These are phyloP conservation scores for Lamellibrachia luymesi DNA, from an alignment of 1,140 invertebrate species.

Conservation along the genomic window DNA sequence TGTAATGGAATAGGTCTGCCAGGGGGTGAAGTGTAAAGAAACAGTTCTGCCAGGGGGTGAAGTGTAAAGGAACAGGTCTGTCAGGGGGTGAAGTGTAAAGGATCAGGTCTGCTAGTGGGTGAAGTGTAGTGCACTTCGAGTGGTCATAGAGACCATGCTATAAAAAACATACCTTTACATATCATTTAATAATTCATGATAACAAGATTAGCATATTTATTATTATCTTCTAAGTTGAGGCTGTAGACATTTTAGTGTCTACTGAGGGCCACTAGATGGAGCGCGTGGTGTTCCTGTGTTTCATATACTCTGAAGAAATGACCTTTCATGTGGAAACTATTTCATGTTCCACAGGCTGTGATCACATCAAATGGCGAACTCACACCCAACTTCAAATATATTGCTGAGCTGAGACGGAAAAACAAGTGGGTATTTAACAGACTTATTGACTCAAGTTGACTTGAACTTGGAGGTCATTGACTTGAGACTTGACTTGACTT, in stretches of 20 bases:
- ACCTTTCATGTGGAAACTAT: conserved; percentile 2
- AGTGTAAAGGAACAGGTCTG: background rate
- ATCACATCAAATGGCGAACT: conserved; percentile 93
- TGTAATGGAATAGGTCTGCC: too few species aligned
- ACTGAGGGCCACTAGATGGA: background rate
- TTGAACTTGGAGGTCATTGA: too few species aligned
- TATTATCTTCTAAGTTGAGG: background rate
- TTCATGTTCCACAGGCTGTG: conserved; percentile 69
- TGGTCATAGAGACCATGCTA: background rate
- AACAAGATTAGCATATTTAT: too few species aligned
- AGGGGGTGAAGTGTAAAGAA: background rate
- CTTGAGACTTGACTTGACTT: too few species aligned
- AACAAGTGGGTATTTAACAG: conserved; percentile 49
- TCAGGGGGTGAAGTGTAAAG: background rate
- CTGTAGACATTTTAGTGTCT: background rate
- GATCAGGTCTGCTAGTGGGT: background rate
- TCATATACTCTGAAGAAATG: conserved; percentile 18
- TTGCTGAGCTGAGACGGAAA: conserved; percentile 76
- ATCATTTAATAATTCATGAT: too few species aligned
- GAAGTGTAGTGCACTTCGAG: background rate
- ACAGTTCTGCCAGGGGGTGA: background rate
- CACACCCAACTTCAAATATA: conserved; percentile 93
- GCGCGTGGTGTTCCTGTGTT: too few species aligned
- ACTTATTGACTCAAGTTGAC: too few species aligned
- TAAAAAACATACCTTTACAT: background rate